Conservation (phyloP, 2,888 invertebrate species). For the Parascotia fuliginaria region DNA sequence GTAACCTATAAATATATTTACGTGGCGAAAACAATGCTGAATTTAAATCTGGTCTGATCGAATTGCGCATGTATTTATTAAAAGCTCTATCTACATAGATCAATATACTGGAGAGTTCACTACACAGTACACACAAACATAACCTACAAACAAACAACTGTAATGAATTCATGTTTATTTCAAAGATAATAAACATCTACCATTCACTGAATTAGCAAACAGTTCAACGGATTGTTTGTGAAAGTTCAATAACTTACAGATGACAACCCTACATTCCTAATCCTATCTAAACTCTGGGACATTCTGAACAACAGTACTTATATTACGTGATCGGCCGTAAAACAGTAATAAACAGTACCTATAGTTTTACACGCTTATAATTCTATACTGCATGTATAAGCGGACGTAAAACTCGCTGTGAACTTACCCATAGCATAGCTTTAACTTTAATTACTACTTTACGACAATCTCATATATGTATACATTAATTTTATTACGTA, state of each 20-base stretch:
- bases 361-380: constrained; percentile 7
- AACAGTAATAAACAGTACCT: constrained; percentile 31
- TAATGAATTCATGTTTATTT: background rate
- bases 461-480: constrained; percentile 2
- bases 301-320: constrained; percentile 33
- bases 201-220: background rate
- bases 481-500: background rate
- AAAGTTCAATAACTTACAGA: constrained; percentile 9
- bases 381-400: constrained; percentile 1
- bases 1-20: too few relatives aligned
- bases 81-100: too few relatives aligned
- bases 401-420: constrained; percentile 11
- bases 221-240: background rate
- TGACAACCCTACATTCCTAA: constrained; percentile 15
- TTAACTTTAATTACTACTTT: constrained; percentile 28
- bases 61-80: too few relatives aligned
- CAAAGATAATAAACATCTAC: background rate
- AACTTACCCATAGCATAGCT: constrained; percentile 6
- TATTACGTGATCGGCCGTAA: constrained; percentile 32
- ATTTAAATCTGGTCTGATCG: too few relatives aligned
- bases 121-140: background rate
- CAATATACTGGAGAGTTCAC: background rate
- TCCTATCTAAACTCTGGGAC: constrained; percentile 23
- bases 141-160: background rate
- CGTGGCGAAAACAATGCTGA: too few relatives aligned